These are phyloP conservation scores for Climacteris rufus DNA, from an alignment of 2,113 vertebrate species.

Conservation along the genomic window DNA sequence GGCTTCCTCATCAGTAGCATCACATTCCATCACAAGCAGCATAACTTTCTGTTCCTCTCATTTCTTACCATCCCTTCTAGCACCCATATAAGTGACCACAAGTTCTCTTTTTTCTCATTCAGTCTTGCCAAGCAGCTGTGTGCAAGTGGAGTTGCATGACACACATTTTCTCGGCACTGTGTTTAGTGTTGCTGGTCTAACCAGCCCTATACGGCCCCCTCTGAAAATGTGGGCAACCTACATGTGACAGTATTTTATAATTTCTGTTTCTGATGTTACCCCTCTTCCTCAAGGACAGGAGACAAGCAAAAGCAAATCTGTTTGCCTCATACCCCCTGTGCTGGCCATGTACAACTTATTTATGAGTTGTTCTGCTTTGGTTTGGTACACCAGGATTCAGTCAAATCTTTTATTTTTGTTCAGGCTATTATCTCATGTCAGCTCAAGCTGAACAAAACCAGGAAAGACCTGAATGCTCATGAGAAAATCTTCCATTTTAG, in stretches of 20 bases:
- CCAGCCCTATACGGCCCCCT: background rate
- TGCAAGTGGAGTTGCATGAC: fast-evolving
- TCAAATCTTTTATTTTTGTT: background rate
- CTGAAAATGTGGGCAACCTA: background rate
- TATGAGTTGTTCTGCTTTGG: background rate
- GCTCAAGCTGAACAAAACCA: background rate
- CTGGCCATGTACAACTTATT: background rate
- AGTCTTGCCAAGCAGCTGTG: background rate
- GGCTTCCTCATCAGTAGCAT: fast-evolving
- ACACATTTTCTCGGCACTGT: background rate
- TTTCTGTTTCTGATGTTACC: background rate
- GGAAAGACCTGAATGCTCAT: background rate
- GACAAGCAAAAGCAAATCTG: background rate
- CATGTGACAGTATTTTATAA: background rate
- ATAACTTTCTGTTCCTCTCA: background rate
- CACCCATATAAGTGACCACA: background rate
- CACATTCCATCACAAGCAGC: background rate
- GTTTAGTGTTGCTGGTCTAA: background rate
- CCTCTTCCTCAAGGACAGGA: background rate
- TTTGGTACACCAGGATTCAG: background rate
- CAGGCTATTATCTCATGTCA: background rate
- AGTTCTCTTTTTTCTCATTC: background rate
- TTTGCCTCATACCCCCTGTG: background rate
- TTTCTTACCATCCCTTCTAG: background rate
- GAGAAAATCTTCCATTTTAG: background rate